Conservation (phyloP, 2,797 vertebrate species). For the Myotis vivesi region DNA sequence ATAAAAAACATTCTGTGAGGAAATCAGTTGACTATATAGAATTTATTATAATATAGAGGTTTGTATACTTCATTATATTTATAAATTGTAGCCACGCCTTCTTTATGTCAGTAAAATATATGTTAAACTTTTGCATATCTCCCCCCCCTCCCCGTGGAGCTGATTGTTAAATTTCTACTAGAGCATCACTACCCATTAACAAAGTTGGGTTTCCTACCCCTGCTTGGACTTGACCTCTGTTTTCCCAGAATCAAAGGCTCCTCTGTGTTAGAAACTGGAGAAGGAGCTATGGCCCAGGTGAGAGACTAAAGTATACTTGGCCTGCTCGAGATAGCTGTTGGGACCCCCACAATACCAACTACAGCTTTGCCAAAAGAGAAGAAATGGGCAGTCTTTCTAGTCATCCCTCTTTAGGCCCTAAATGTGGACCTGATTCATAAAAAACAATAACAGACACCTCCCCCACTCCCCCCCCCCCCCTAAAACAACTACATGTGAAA, state of each 20-base stretch:
- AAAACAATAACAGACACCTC: not conserved
- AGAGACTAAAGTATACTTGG: not conserved
- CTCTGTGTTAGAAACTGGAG: not conserved
- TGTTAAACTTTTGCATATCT: not conserved
- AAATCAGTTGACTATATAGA: not conserved
- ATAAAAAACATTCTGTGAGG: not conserved
- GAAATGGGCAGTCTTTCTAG: not conserved
- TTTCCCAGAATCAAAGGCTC: not conserved
- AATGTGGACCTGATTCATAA: not conserved
- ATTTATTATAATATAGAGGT: not conserved
- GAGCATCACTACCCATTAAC: not conserved
- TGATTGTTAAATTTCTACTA: not conserved
- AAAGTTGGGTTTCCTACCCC: not conserved
- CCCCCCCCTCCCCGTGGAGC: not conserved
- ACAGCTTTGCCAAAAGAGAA: not conserved
- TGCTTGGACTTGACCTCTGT: not conserved
- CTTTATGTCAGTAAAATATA: not conserved
- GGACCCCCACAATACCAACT: not conserved
- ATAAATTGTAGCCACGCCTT: not conserved
- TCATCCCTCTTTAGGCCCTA: not conserved
- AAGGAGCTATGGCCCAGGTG: not conserved
- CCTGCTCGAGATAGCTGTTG: not conserved
- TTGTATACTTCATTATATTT: not conserved
- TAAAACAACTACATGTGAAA: not conserved
- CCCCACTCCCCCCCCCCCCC: no score